Evolutionary conservation across 2,888 invertebrate genomes (phyloP).

Genomic region (Sipha maydis): DNA sequence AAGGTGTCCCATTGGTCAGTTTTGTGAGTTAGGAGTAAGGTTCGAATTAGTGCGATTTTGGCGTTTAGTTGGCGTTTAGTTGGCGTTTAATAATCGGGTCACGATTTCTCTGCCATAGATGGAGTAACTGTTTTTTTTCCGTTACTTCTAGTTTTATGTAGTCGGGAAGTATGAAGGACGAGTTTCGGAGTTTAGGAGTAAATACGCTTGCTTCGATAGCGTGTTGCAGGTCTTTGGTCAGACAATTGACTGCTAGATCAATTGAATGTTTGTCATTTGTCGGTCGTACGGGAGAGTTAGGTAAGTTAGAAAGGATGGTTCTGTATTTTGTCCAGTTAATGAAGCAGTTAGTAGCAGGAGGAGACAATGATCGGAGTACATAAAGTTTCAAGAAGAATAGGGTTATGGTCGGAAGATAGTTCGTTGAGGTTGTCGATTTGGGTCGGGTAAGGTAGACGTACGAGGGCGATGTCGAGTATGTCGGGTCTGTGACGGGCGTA

Average conservation of each 20-base stretch:
- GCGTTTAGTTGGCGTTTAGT: not conserved
- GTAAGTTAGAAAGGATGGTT: not conserved
- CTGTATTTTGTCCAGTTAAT: conserved; percentile 15
- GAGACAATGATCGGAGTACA: not conserved
- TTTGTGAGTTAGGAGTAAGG: too few relatives aligned
- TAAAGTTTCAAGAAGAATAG: not conserved
- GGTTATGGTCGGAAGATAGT: conserved; percentile 24
- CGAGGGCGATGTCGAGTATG: conserved; percentile 9
- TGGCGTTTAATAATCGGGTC: not conserved
- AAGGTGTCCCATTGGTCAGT: too few relatives aligned
- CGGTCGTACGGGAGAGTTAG: not conserved
- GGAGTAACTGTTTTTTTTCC: not conserved
- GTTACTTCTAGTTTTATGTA: not conserved
- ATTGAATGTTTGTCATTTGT: not conserved
- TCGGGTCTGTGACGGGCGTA: not conserved
- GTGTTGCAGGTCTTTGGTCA: not conserved
- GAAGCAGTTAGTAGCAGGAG: not conserved
- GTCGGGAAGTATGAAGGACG: not conserved
- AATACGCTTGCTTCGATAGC: not conserved
- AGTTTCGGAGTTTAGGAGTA: not conserved
- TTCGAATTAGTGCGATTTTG: not conserved
- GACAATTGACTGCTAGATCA: not conserved
- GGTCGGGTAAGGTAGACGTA: not conserved
- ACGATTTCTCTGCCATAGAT: not conserved
- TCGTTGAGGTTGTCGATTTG: conserved; percentile 10